Conservation (phyloP, 2,888 invertebrate genomes). For the Hirtodrosophila confusa region DNA sequence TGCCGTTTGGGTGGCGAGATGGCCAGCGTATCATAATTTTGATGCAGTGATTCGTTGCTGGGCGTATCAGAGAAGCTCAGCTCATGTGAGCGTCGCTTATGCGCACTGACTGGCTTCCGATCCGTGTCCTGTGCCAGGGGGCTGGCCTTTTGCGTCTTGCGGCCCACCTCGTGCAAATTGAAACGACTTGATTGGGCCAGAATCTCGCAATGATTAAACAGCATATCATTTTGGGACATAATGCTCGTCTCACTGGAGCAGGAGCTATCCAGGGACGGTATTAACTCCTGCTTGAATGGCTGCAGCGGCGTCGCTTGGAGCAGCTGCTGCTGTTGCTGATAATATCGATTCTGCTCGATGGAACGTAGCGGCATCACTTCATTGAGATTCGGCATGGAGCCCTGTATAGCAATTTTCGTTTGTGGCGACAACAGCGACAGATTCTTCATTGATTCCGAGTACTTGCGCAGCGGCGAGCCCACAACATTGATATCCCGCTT, state of each 20-base stretch:
- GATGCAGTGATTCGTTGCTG: conserved; percentile 64
- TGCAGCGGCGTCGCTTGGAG: not conserved
- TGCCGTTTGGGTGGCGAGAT: conserved; percentile 83
- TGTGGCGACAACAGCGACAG: conserved; percentile 76
- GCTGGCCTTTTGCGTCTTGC: conserved; percentile 57
- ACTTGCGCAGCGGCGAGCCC: conserved; percentile 82
- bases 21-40: conserved; percentile 30
- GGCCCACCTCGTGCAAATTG: conserved; percentile 82
- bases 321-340: conserved; percentile 54
- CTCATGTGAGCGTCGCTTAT: conserved; percentile 72
- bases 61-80: conserved; percentile 67
- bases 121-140: conserved; percentile 26
- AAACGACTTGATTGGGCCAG: conserved; percentile 84
- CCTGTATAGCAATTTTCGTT: conserved; percentile 76
- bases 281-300: conserved; percentile 5
- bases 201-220: conserved; percentile 83
- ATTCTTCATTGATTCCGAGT: conserved; percentile 83
- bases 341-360: conserved; percentile 84
- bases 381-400: conserved; percentile 84
- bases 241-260: conserved; percentile 70
- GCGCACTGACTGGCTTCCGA: conserved; percentile 2
- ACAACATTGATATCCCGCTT: conserved; percentile 81
- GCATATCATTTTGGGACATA: conserved; percentile 71
- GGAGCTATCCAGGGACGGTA: conserved; percentile 61
- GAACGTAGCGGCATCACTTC: conserved; percentile 82